Evolutionary conservation across 2,113 vertebrate genomes (phyloP), one percentile per base, ranked within the genome.

Genomic region (Perca flavescens): DNA sequence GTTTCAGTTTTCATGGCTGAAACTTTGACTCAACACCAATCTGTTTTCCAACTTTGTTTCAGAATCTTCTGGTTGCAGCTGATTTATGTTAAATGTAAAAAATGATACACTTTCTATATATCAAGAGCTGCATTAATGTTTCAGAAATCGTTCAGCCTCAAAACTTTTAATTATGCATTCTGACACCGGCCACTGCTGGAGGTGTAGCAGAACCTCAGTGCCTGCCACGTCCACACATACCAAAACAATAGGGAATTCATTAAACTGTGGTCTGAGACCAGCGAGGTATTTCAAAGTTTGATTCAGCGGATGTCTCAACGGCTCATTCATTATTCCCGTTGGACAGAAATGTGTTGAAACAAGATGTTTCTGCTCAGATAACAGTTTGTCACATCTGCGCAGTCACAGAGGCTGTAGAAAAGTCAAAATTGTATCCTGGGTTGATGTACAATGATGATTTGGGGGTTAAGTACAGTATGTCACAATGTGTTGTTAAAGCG

Each of bases 191-290:
- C 9, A 9, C 34, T 63, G 19, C 52, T 60, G 61, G 60, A 47
- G 13, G 3, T 65, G 12, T 9, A 43, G 46, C 43, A 79, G 25
- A 64, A 14, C 22, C 15, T 14, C 66, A 31, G 60, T 3, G 40
- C 9, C 53, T 74, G 76, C 70, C 56, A 79, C 80, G n/a, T 83
- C 43, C 17, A 56, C 60, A 74, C 74, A 86, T 54, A 69, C 25
- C 62, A 46, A 77, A 84, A 79, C 80, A 80, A 70, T 8, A 16
- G 61, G 76, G 86, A 25, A 64, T 70, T 67, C 15, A 86, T 75
- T 58, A 72, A 70, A 69, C 3, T 0, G 9, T 1, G 16, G 7
- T 58, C 54, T 56, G 9, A 80, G 40, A 63, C 34, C 28, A 65
- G 63, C 16, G 74, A 49, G 53, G 67, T 74, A 79, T 79, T 79